Evolutionary conservation across 2,888 invertebrate species (phyloP), one percentile per base, ranked within the genome.

Genomic region (Eristalis pertinax): DNA sequence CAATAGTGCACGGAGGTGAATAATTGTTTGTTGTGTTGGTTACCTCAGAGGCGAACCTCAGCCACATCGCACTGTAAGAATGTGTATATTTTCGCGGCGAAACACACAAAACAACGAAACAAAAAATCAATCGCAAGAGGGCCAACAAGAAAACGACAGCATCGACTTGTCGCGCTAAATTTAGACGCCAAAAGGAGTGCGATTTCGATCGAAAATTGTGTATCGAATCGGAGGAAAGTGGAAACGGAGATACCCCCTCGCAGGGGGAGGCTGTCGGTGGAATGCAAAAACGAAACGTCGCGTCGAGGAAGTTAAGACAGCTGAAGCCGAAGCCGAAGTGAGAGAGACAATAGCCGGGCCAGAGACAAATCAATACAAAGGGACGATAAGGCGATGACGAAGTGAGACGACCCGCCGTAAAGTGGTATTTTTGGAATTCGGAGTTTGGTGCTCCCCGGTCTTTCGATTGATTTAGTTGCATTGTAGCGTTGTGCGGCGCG

Each of bases 1-100:
- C 86, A 86, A 83, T 78, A 86, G 84, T 84, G 87, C 87, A 84
- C 79, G 72, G 75, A 80, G 84, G 84, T 84, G 80, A 84, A 80
- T 50, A 50, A 50, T 86, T 86, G 69, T 74, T 84, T 56, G 74
- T 60, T 74, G 77, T 65, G 38, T 75, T 35, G 75, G 62, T 65
- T 24, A 64, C 73, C 73, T 70, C 76, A 64, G 58, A 73, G 67
- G 80, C 75, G 56, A 75, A 60, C 68, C 60, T 78, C 73, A 50
- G 70, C 77, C 77, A 67, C 72, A 85, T 73, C 29, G 63, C 29
- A 11, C 32, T 26, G 56, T 26, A 78, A 73, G 63, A 73, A 69
- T 72, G 64, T 69, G 38, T 79, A 19, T 50, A 50, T 74, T 70
- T 35, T 67, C 5, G 72, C 19, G 24, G 64, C 65, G 65, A 29